Evolutionary conservation across 1,140 invertebrate species (phyloP).

Genomic region (Leucophenga varia): DNA sequence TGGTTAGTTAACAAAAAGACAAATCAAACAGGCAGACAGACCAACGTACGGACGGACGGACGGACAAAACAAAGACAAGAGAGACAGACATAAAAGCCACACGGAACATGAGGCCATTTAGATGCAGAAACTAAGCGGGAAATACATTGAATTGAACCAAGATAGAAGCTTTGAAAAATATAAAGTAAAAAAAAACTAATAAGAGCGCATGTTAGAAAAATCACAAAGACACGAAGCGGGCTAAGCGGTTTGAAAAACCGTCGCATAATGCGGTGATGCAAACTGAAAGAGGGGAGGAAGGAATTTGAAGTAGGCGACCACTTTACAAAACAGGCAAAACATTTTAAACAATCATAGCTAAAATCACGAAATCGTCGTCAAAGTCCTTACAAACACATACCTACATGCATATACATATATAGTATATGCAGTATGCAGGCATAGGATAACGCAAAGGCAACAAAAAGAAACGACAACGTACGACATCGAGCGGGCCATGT

Average conservation of each 20-base stretch:
- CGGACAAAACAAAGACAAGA: too few species aligned
- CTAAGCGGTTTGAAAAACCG: neutral
- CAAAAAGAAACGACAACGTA: too few species aligned
- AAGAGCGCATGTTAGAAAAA: neutral
- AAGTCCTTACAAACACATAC: conserved; percentile 42
- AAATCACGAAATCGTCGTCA: conserved; percentile 36
- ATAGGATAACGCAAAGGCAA: neutral
- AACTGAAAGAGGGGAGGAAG: neutral
- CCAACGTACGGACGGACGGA: too few species aligned
- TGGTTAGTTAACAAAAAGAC: conserved; percentile 31
- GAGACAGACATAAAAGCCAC: neutral
- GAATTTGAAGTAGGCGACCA: too few species aligned
- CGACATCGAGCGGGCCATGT: too few species aligned
- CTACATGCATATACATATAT: too few species aligned
- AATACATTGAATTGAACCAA: too few species aligned
- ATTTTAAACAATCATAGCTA: conserved; percentile 48
- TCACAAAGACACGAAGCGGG: neutral
- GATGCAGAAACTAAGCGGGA: too few species aligned
- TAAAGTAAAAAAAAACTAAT: neutral
- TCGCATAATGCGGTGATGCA: neutral
- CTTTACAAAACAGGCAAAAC: conserved; percentile 19
- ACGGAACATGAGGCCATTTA: too few species aligned
- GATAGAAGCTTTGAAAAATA: neutral
- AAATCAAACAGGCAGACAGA: too few species aligned
- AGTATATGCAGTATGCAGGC: neutral